A percentile compares a stretch with the other conserved stretches of the same genome.
Conservation (phyloP, 2,113 vertebrate species). For the Steatornis caripensis region DNA sequence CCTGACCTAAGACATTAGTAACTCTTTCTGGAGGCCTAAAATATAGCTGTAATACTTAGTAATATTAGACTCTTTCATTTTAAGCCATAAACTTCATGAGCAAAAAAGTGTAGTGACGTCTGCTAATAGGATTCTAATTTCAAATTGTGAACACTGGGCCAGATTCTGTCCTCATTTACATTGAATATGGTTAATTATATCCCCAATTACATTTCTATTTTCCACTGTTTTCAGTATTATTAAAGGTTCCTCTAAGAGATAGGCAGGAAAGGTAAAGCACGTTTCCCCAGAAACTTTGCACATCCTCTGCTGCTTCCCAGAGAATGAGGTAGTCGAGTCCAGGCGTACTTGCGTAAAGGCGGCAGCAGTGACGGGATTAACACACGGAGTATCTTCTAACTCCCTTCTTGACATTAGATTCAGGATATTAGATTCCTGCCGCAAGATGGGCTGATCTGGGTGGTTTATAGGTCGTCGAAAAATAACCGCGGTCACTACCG, state of each 20-base stretch:
- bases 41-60: constrained; percentile 26
- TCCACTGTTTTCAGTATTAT: not conserved
- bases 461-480: not conserved
- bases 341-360: not conserved
- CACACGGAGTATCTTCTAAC: not conserved
- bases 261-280: not conserved
- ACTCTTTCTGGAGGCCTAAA: constrained; percentile 41
- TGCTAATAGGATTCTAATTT: constrained; percentile 17
- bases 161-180: constrained; percentile 8
- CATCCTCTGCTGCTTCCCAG: not conserved
- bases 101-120: not conserved
- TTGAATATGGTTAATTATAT: not conserved
- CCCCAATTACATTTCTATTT: not conserved
- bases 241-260: constrained; percentile 1
- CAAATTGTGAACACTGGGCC: not conserved
- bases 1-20: constrained; percentile 24
- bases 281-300: not conserved
- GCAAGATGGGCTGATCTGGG: not conserved
- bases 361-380: not conserved
- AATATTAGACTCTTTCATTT: not conserved
- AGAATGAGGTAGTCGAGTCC: not conserved
- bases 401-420: not conserved
- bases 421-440: not conserved
- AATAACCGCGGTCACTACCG: not conserved
- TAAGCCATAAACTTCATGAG: not conserved